Base-by-base conservation (phyloP, 2,797 vertebrate species). In the Sebastes miniatus region DNA sequence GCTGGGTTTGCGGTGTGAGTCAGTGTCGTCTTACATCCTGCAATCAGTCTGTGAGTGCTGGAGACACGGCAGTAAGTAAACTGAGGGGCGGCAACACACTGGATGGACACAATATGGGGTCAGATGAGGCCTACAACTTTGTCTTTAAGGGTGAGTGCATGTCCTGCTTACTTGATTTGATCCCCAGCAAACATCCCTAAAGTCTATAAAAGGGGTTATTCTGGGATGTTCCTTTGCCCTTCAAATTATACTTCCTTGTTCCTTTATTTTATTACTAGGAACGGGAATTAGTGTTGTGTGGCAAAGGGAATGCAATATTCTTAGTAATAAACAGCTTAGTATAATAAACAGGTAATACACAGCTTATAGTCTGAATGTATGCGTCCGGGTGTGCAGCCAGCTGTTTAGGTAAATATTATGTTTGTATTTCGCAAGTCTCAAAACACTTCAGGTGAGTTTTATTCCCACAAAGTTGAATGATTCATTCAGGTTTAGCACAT, bases 111-210 rank as follows among this genome's bases (percentile, higher is more conserved):
- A 93, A 77, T 69, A 98, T 99, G 98, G 96, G 96, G 87, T 93
- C 92, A 39, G 95, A 96, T 34, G 97, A 98, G 71, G 96, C 97
- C 77, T 99, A 98, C 89, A 99, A 98, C 95, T 99, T 98, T 83
- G 97, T 99, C 88, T 99, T 99, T 90, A 99, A 99, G 93, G 97
- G 98, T 99, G 91, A 96, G 97, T 92, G 43, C n/a, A 6, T 20
- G 11, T 83, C 1, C 27, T 61, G 43, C 29, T 24, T 27, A 18
- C 10, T 8, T 63, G 14, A 16, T 67, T 52, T 4, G 1, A 50
- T 58, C 67, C n/a, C 2, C 39, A 18, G 14, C 12, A 52, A 52
- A 5, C 9, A 27, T 50, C 66, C 22, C 25, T 10, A 1, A 22
- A 29, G 8, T 2, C 2, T 32, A 31, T 29, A 12, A 56, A 36